These are phyloP conservation scores for Macrosteles quadrilineatus DNA, from an alignment of 1,140 invertebrate genomes.

Conservation along the genomic window DNA sequence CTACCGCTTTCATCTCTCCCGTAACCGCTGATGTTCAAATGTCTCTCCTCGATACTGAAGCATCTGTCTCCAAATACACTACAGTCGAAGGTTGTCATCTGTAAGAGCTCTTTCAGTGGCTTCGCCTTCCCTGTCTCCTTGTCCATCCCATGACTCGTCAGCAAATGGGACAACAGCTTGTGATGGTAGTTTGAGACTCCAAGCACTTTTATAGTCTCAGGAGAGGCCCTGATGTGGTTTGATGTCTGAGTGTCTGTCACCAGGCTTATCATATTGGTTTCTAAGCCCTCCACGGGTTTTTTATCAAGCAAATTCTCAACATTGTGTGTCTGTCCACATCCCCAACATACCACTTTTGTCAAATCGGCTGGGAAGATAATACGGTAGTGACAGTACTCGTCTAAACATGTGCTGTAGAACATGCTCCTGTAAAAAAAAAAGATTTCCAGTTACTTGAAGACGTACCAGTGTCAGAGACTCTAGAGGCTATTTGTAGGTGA, in stretches of 20 bases:
- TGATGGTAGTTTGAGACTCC: conserved; percentile 56
- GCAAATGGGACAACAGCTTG: conserved; percentile 54
- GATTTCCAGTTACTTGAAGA: too few species aligned
- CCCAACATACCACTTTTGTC: conserved; percentile 32
- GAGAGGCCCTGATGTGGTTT: conserved; percentile 21
- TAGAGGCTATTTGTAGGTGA: too few species aligned
- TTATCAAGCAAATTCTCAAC: conserved; percentile 21
- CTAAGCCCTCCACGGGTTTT: conserved; percentile 26
- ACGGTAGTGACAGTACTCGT: conserved; percentile 35
- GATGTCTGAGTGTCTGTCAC: conserved; percentile 26
- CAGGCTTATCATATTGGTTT: not conserved
- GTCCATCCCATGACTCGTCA: conserved; percentile 55
- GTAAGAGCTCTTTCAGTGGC: conserved; percentile 50
- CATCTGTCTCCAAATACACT: conserved; percentile 50
- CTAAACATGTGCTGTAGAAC: conserved; percentile 31
- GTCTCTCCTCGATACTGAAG: conserved; percentile 52
- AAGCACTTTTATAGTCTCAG: conserved; percentile 44
- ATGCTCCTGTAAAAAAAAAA: conserved; percentile 23
- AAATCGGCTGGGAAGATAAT: conserved; percentile 31
- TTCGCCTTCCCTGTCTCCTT: conserved; percentile 49
- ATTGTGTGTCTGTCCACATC: conserved; percentile 38
- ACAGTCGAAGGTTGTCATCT: conserved; percentile 53
- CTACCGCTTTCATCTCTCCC: conserved; percentile 53
- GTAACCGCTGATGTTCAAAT: conserved; percentile 52
- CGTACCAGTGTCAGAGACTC: too few species aligned